Conservation (phyloP, 2,797 vertebrate species). For the Erpetoichthys calabaricus region DNA sequence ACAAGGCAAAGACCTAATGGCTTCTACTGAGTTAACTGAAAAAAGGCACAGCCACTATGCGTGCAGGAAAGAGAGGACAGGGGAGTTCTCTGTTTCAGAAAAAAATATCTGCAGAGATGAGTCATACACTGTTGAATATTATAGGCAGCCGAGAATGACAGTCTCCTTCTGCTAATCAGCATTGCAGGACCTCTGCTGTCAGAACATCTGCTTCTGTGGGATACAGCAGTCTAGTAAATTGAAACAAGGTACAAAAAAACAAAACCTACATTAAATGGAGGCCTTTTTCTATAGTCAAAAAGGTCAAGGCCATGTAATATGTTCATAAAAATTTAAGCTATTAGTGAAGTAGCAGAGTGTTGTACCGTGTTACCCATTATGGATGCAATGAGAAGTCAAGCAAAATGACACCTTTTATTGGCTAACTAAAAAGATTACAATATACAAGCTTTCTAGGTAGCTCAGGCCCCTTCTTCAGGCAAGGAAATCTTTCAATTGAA, state of each 20-base stretch:
- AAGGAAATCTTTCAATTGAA: no score
- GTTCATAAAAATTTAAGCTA: no score
- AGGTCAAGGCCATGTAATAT: not conserved
- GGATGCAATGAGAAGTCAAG: no score
- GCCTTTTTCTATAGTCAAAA: not conserved
- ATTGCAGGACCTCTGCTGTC: conserved; percentile 1
- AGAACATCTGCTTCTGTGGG: not conserved
- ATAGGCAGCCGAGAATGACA: conserved; percentile 7
- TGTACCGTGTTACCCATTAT: no score
- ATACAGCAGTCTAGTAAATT: not conserved
- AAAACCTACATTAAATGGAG: not conserved
- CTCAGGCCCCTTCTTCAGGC: no score
- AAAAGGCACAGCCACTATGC: no score
- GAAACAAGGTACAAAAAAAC: conserved; percentile 1
- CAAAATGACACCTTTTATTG: no score
- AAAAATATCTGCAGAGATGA: conserved; percentile 17
- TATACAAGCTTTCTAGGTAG: no score
- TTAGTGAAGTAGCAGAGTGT: no score
- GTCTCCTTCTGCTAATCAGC: conserved; percentile 12
- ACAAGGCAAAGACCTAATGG: no score
- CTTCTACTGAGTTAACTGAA: no score
- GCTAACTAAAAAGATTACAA: no score
- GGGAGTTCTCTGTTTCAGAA: conserved; percentile 3
- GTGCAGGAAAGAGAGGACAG: not conserved
- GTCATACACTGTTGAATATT: conserved; percentile 7